Base-by-base conservation (phyloP, 2,888 invertebrate species). In the Imbricaverruca yamaguchii region DNA sequence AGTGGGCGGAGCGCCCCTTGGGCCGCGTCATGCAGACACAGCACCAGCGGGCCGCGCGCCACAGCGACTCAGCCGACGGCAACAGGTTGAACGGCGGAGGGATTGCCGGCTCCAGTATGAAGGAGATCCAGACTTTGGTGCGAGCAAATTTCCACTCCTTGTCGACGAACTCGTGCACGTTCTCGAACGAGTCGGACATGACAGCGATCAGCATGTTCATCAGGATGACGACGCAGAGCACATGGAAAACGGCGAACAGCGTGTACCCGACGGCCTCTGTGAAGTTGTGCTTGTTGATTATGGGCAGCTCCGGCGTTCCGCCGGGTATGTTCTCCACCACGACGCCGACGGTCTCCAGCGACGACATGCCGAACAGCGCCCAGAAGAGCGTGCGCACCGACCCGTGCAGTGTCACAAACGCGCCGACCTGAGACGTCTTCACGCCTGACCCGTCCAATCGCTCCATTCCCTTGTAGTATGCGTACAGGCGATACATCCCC, bases 131-230 rank as follows among this genome's bases (percentile, higher is more conserved):
- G 81, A 93, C 90, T 86, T 92, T 91, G 23, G 92, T 92, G 84
- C 92, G 90, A 0, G 92, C 92, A 85, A 92, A 93, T 53, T 92
- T 92, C 93, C 93, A 93, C 85, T 93, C 93, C 7, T 91, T 90
- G 84, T 92, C 91, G 79, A 91, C 89, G 85, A 92, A 92, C 84
- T 91, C 91, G 23, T 89, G 90, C 74, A 93, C 91, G 84, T 91
- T 90, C 86, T 92, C 92, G 85, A 92, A 92, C 0, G 92, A 92
- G 84, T 92, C 92, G 2, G 92, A 91, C 92, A 93, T 93, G 87
- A 88, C 88, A 21, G 93, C 93, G 85, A 93, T 92, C 59, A 88
- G 85, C 93, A 93, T 93, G 87, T 93, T 93, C 83, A 93, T 87
- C 63, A 93, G 90, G 83, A 93, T 91, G 84, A 93, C 90, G 81